Evolutionary conservation across 2,797 vertebrate genomes (phyloP), one percentile per base, ranked within the genome.

Genomic region (Cryptoprocta ferox): DNA sequence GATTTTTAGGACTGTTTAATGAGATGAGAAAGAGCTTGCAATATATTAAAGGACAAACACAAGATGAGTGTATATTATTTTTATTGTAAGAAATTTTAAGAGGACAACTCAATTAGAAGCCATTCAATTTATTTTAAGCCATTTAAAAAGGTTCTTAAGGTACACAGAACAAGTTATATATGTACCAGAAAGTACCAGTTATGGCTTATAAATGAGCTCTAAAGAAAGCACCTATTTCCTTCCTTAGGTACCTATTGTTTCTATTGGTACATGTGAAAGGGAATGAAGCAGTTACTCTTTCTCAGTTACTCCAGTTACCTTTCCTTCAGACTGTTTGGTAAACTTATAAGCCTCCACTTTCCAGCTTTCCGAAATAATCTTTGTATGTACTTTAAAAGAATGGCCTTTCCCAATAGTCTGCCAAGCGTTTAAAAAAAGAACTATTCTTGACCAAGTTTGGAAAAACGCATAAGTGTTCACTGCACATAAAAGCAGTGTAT

Each of bases 381-480:
- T 96, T 96, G 80, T 91, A 95, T 13, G n/a, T 68, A 42, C 84
- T 95, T 97, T 93, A 85, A 95, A 97, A 97, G 90, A 94, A 91
- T 87, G 89, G 65, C 42, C 78, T 97, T 97, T 97, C 94, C 78
- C 71, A 89, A 92, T 78, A 75, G 76, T 92, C 89, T 98, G 96
- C 83, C 97, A 98, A 97, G 59, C 14, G 65, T 32, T 85, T 97
- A n/a, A 90, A 97, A 95, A 97, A 83, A 91, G 61, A 95, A 73
- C 73, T 95, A 59, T 82, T 94, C 88, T 92, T 97, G 94, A 96
- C 93, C 90, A 97, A 97, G 88, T 98, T 97, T 98, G 96, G 97
- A 95, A 97, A 97, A 89, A n/a, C 0, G 3, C 37, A 5, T 79
- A 92, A 96, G 37, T 89, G 61, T 92, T 97, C 86, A 91, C 45